Evolutionary conservation across 2,113 vertebrate species (phyloP).

Genomic region (Okapia johnstoni): DNA sequence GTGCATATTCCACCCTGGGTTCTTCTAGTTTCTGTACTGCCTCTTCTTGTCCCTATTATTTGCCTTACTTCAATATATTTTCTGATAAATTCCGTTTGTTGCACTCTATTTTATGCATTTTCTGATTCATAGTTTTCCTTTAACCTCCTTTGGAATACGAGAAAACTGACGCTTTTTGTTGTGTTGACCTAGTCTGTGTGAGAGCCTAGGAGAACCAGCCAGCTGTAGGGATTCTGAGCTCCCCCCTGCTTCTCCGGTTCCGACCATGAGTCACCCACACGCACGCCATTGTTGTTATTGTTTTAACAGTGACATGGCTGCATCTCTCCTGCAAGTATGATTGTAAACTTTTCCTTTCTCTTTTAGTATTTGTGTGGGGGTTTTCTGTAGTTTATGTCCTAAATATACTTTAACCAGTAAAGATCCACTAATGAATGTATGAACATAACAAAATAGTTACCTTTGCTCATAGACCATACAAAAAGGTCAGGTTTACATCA

Average conservation of each 20-base stretch:
- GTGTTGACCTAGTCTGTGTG: not conserved
- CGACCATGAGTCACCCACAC: not conserved
- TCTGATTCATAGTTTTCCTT: not conserved
- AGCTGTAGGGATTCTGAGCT: not conserved
- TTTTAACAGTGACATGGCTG: not conserved
- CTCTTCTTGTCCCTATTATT: not conserved
- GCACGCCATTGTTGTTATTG: not conserved
- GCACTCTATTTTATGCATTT: not conserved
- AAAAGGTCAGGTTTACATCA: not conserved
- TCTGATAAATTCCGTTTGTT: not conserved
- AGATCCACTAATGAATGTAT: not conserved
- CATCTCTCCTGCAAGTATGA: not conserved
- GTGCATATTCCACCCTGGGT: not conserved
- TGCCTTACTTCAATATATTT: not conserved
- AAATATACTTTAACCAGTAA: not conserved
- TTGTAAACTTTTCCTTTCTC: not conserved
- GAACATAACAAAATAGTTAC: not conserved
- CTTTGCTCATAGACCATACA: not conserved
- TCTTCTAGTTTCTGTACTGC: not conserved
- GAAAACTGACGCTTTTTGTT: not conserved
- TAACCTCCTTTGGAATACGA: not conserved
- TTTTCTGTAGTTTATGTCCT: not conserved
- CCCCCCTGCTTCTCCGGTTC: not conserved
- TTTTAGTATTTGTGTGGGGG: not conserved
- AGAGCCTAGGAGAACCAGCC: not conserved